Evolutionary conservation across 2,113 vertebrate species (phyloP).

Genomic region (Crotalus horridus): DNA sequence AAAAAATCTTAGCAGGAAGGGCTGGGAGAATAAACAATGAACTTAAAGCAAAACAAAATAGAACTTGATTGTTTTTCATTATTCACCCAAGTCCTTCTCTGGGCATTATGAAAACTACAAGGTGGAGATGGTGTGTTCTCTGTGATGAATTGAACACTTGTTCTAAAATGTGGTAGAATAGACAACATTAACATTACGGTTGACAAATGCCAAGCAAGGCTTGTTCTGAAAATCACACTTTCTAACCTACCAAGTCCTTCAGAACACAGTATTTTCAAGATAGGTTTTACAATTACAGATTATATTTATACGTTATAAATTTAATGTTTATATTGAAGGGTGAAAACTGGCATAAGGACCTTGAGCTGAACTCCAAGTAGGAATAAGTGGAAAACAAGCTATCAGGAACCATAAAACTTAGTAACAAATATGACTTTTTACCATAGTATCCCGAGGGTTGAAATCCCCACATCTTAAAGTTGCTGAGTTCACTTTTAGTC

Average conservation of each 20-base stretch:
- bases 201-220: neutral
- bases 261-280: neutral
- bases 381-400: neutral
- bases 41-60: neutral
- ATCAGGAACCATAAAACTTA: neutral
- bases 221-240: neutral
- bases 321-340: neutral
- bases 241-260: neutral
- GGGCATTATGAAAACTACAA: neutral
- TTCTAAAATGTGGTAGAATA: neutral
- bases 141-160: neutral
- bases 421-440: neutral
- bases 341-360: neutral
- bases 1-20: constrained; percentile 13
- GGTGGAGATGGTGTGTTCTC: neutral
- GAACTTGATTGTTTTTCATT: constrained; percentile 14
- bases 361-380: neutral
- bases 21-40: constrained; percentile 20
- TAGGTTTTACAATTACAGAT: neutral
- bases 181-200: neutral
- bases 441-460: neutral
- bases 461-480: neutral
- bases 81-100: neutral
- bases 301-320: neutral
- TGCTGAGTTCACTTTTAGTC: neutral